phyloP scores from a whole-genome alignment of 2,888 invertebrate genomes.

The Philaethria dido region DNA sequence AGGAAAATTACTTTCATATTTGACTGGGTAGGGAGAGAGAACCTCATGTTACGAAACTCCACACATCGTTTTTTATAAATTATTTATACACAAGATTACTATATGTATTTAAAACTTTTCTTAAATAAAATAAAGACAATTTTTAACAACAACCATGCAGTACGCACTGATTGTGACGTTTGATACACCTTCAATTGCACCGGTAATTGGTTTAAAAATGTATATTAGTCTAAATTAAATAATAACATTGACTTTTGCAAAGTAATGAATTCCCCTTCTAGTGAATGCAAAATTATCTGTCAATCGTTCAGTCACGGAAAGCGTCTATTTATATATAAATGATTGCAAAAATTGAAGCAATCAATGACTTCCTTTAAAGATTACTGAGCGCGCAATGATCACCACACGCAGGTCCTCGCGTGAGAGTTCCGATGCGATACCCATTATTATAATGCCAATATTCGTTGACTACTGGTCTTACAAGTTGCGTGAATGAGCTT shows the following conservation, averaged over 20 bases:
- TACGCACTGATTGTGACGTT: too few species aligned
- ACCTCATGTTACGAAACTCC: too few species aligned
- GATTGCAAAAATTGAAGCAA: constrained; percentile 21
- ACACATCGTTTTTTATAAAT: too few species aligned
- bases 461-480: constrained; percentile 76
- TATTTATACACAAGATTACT: too few species aligned
- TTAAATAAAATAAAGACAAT: too few species aligned
- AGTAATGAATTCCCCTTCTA: neutral
- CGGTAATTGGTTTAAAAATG: too few species aligned
- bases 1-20: too few species aligned
- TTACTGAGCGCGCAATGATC: constrained; percentile 33
- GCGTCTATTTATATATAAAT: neutral
- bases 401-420: constrained; percentile 59
- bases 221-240: neutral
- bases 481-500: constrained; percentile 73
- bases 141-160: too few species aligned
- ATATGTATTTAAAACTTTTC: too few species aligned
- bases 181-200: too few species aligned
- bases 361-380: constrained; percentile 33
- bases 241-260: neutral
- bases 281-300: neutral
- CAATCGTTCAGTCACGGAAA: neutral
- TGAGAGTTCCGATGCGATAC: constrained; percentile 58
- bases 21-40: too few species aligned
- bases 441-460: constrained; percentile 71